A percentile compares a stretch with the other conserved stretches of the same genome.
These are phyloP conservation scores for Himalopsyche anomala DNA, from an alignment of 2,888 invertebrate genomes.

Conservation along the genomic window DNA sequence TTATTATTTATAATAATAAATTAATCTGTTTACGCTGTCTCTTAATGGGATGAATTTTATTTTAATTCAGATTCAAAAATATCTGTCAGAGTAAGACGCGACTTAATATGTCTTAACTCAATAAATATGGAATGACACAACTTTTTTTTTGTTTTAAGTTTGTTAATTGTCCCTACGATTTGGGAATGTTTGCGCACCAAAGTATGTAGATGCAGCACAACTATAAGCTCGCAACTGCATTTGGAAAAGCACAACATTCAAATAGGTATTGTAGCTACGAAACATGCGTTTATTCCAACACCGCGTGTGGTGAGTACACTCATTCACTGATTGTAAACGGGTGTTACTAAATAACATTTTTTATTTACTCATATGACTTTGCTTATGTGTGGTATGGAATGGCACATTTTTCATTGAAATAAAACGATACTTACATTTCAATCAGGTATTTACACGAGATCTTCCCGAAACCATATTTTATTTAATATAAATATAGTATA, in stretches of 20 bases:
- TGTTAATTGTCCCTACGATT: neutral
- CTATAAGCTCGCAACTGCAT: neutral
- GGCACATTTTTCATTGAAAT: too few species aligned
- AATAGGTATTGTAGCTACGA: neutral
- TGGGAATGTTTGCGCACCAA: neutral
- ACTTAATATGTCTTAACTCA: too few species aligned
- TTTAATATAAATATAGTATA: too few species aligned
- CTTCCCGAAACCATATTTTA: too few species aligned
- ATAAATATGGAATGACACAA: neutral
- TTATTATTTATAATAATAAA: too few species aligned
- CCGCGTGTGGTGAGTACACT: constrained; percentile 33
- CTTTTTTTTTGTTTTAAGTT: neutral
- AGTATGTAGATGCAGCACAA: neutral
- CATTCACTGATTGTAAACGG: constrained; percentile 23
- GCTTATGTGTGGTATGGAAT: too few species aligned
- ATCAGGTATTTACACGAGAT: too few species aligned
- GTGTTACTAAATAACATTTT: constrained; percentile 8
- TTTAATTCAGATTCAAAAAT: too few species aligned
- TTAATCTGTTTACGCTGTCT: too few species aligned
- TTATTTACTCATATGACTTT: neutral
- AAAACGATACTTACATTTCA: too few species aligned
- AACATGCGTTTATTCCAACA: constrained; percentile 19
- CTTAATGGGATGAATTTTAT: too few species aligned
- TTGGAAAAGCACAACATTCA: constrained; percentile 1
- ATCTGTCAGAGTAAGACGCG: too few species aligned